Evolutionary conservation across 2,888 invertebrate species (phyloP).

Genomic region (Himalopsyche anomala): DNA sequence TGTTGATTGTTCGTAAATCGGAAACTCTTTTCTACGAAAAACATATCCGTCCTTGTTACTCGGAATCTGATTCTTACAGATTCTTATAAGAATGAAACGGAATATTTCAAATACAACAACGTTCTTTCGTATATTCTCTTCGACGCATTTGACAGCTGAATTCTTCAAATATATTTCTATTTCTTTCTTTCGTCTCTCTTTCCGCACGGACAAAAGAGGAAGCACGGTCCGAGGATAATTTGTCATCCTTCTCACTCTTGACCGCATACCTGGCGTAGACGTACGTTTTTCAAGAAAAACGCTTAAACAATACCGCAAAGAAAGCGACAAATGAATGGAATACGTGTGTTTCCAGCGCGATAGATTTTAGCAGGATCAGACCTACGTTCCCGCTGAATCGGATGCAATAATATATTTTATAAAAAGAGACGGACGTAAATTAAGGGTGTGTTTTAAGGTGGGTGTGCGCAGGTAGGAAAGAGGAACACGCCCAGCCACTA

Average conservation of each 20-base stretch:
- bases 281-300: slow-evolving; percentile 54
- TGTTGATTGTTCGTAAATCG: slow-evolving; percentile 27
- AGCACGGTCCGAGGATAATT: slow-evolving; percentile 54
- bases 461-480: slow-evolving; percentile 59
- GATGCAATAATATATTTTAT: slow-evolving; percentile 27
- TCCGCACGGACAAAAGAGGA: slow-evolving; percentile 52
- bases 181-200: slow-evolving; percentile 49
- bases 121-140: slow-evolving; percentile 58
- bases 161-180: slow-evolving; percentile 60
- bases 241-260: slow-evolving; percentile 56
- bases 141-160: slow-evolving; percentile 58
- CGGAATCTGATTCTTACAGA: slow-evolving; percentile 49
- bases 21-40: slow-evolving; percentile 54
- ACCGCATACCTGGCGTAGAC: slow-evolving; percentile 45
- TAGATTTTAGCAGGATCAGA: slow-evolving; percentile 47
- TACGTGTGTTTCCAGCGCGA: slow-evolving; percentile 46
- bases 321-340: slow-evolving; percentile 51
- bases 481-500: slow-evolving; percentile 59
- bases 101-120: slow-evolving; percentile 61
- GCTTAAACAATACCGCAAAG: slow-evolving; percentile 50
- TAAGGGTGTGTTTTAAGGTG: slow-evolving; percentile 55
- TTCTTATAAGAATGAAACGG: slow-evolving; percentile 57
- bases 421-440: slow-evolving; percentile 54
- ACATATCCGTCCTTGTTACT: slow-evolving; percentile 61
- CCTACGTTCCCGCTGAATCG: slow-evolving; percentile 50